Evolutionary conservation across 2,113 vertebrate species (phyloP).

Genomic region (Clinocottus analis): DNA sequence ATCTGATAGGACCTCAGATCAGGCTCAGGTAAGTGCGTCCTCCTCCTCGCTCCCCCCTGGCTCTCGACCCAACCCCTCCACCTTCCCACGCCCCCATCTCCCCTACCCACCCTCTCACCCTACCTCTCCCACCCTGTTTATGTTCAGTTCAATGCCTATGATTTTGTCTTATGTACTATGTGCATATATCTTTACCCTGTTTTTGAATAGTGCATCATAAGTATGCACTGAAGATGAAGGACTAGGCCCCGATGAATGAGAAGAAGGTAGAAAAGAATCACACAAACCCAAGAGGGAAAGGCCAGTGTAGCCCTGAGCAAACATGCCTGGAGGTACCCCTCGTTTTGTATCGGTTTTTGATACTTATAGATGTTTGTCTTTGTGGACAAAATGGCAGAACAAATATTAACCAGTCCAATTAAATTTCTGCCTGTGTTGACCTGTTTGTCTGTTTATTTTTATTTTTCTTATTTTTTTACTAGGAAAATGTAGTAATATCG

Average conservation of each 20-base stretch:
- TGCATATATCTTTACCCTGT: conserved; percentile 88
- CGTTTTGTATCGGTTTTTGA: conserved; percentile 89
- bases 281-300: conserved; percentile 96
- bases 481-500: conserved; percentile 48
- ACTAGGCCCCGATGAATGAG: conserved; percentile 92
- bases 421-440: conserved; percentile 65
- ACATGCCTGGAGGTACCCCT: conserved; percentile 98
- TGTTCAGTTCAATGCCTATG: conserved; percentile 84
- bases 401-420: conserved; percentile 25
- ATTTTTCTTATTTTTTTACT: conserved; percentile 35
- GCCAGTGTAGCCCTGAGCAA: conserved; percentile 99
- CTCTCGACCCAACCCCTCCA: conserved; percentile 75
- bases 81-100: conserved; percentile 76
- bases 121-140: conserved; percentile 87
- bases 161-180: conserved; percentile 82
- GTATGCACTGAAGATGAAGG: conserved; percentile 99
- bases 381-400: conserved; percentile 71
- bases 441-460: conserved; percentile 57
- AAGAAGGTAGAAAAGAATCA: conserved; percentile 93
- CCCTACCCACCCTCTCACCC: conserved; percentile 80
- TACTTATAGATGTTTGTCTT: conserved; percentile 75
- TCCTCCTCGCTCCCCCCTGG: conserved; percentile 88
- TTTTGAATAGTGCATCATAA: conserved; percentile 99
- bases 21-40: conserved; percentile 99
- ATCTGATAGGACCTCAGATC: conserved; percentile 99